Conservation (phyloP, 2,797 vertebrate species). For the Oreortyx pictus region DNA sequence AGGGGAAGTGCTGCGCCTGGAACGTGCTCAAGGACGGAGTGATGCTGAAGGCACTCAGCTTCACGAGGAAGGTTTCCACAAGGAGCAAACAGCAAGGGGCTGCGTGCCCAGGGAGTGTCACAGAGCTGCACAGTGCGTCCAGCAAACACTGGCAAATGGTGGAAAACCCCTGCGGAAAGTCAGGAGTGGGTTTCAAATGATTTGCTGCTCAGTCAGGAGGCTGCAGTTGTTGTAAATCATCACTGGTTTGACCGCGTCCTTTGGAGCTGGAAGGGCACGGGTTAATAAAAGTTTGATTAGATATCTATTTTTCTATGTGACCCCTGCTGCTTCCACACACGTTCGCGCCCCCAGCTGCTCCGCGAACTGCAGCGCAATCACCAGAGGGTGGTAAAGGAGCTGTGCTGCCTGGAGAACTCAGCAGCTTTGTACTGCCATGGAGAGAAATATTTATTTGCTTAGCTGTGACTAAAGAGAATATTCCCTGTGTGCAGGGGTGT, state of each 20-base stretch:
- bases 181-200: neutral
- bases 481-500: neutral
- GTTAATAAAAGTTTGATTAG: slow-evolving; percentile 58
- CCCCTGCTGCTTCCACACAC: slow-evolving; percentile 16
- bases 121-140: neutral
- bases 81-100: neutral
- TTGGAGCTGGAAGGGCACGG: neutral
- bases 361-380: neutral
- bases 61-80: neutral
- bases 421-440: neutral
- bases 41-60: neutral
- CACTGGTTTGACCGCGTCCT: neutral
- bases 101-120: accelerated
- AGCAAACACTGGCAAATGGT: accelerated
- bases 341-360: neutral
- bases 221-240: neutral
- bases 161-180: neutral
- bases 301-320: slow-evolving; percentile 33
- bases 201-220: neutral
- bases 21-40: neutral
- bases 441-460: slow-evolving; percentile 28
- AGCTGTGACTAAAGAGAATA: slow-evolving; percentile 14
- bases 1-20: neutral
- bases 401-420: neutral
- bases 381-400: neutral